phyloP scores from a whole-genome alignment of 2,113 vertebrate species.

The Indicator indicator region DNA sequence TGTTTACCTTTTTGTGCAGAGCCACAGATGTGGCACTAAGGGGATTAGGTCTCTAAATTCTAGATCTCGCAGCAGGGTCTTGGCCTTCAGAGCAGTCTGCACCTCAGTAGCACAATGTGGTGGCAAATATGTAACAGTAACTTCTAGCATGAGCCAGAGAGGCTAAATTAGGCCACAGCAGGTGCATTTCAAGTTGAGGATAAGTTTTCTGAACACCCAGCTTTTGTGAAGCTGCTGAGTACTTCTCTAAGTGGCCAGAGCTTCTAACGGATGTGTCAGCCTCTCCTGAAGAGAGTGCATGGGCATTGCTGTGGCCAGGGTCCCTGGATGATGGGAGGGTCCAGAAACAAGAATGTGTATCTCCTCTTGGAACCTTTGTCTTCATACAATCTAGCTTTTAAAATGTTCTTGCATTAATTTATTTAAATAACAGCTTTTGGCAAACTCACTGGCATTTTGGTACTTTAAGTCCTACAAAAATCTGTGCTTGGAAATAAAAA shows the following conservation, averaged over 20 bases:
- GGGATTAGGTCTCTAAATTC: neutral
- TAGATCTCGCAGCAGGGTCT: neutral
- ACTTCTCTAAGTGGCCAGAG: neutral
- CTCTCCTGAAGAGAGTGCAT: neutral
- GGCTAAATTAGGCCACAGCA: neutral
- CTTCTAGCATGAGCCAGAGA: neutral
- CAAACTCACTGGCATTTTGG: neutral
- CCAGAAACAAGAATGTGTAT: neutral
- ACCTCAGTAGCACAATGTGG: neutral
- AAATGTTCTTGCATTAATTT: neutral
- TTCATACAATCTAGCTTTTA: neutral
- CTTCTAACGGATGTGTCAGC: neutral
- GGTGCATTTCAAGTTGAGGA: neutral
- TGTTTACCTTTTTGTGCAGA: neutral
- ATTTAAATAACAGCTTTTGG: slow-evolving; percentile 22
- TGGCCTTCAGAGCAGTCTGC: neutral
- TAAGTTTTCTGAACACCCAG: neutral
- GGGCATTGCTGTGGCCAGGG: neutral
- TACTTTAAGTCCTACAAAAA: slow-evolving; percentile 21
- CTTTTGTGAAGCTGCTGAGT: neutral
- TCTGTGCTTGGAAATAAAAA: neutral
- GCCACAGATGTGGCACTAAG: neutral
- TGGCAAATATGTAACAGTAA: neutral
- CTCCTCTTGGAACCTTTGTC: neutral
- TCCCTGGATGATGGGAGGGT: neutral